Evolutionary conservation across 2,797 vertebrate genomes (phyloP), one percentile per base, ranked within the genome.

Genomic region (Bradypodion pumilum): DNA sequence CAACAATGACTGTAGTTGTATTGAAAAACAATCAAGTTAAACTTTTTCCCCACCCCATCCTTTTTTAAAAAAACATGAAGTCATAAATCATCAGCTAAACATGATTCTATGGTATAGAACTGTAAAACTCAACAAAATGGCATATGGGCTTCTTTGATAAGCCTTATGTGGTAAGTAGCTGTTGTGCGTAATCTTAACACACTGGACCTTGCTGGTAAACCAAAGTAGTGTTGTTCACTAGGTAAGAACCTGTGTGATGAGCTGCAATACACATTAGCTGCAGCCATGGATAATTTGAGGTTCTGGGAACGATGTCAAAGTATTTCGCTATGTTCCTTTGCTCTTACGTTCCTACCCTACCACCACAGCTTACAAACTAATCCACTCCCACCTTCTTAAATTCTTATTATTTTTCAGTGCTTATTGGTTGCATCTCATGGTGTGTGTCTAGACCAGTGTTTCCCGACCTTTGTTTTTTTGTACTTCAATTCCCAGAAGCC

Each of bases 401-500:
- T 90, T 92, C 90, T 75, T 7, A 87, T 88, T 80, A 89, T 91
- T 93, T 94, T 93, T 90, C 92, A 91, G 91, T 86, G 93, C 87
- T 82, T 84, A 82, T 92, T 88, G 87, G 83, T 91, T 88, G 82
- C 76, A 86, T 87, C 90, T 93, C 90, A 82, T 15, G 52, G 13
- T 56, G 19, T 49, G n/a, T n/a, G n/a, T n/a, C n/a, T n/a, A n/a
- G n/a, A n/a, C n/a, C n/a, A n/a, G n/a, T n/a, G n/a, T n/a, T n/a
- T n/a, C n/a, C n/a, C n/a, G n/a, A n/a, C n/a, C n/a, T n/a, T n/a
- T n/a, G n/a, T n/a, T n/a, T n/a, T n/a, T n/a, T n/a, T n/a, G n/a
- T n/a, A n/a, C n/a, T n/a, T n/a, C n/a, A n/a, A n/a, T n/a, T n/a
- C n/a, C n/a, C n/a, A n/a, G n/a, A n/a, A n/a, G n/a, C n/a, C n/a